These are phyloP conservation scores for Microtus richardsoni DNA, from an alignment of 2,113 vertebrate species.

Conservation along the genomic window DNA sequence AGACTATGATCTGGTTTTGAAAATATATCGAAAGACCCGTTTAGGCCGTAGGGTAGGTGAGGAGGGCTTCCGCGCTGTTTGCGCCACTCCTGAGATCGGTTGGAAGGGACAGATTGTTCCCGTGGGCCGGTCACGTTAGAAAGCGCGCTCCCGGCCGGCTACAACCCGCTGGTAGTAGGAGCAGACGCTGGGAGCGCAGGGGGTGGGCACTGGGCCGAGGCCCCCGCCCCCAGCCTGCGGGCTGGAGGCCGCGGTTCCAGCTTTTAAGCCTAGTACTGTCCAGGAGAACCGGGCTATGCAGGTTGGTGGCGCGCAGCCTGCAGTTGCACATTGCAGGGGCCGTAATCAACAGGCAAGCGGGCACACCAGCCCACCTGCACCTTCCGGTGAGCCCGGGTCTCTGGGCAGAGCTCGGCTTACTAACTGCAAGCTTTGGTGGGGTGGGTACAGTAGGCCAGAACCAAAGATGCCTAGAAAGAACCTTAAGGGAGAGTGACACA, in stretches of 20 bases:
- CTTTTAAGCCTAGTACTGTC: not conserved
- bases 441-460: constrained; percentile 38
- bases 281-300: not conserved
- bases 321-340: constrained; percentile 21
- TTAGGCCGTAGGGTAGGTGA: constrained; percentile 23
- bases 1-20: not conserved
- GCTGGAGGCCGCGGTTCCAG: not conserved
- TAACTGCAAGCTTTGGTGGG: not conserved
- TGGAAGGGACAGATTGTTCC: constrained; percentile 31
- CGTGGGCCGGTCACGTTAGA: constrained; percentile 10
- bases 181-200: constrained; percentile 40
- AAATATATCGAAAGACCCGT: not conserved
- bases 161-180: not conserved
- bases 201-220: constrained; percentile 32
- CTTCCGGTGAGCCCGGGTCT: not conserved
- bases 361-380: constrained; percentile 44
- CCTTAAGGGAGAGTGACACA: not conserved
- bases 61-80: not conserved
- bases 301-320: constrained; percentile 16
- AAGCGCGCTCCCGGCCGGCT: constrained; percentile 15
- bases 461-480: not conserved
- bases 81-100: not conserved
- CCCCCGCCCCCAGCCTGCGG: not conserved
- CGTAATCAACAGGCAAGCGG: constrained; percentile 76
- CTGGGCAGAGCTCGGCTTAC: not conserved